Evolutionary conservation across 1,140 invertebrate species (phyloP), one percentile per base, ranked within the genome.

Genomic region (Parasteatoda tepidariorum): DNA sequence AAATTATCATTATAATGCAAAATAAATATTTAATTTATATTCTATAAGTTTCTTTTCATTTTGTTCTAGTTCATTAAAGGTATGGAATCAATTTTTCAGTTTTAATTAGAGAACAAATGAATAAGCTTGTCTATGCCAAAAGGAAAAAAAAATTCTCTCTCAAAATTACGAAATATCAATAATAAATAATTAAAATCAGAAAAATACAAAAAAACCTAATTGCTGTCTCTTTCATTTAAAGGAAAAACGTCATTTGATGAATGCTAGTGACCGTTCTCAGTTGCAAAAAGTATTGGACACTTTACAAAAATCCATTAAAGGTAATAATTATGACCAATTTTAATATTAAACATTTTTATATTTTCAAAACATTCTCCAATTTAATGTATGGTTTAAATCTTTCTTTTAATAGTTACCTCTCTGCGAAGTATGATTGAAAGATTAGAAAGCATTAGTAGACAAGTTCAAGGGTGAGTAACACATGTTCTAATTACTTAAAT

Each of bases 281-380:
- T 89, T 98, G 64, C 96, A 97, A 88, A 94, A 94, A 90, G 97
- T 95, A 88, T 90, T 98, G 62, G 96, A 98, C 88, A 94, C 94
- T 55, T 90, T 98, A 78, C 97, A 98, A 88, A 94, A 97, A 88
- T 96, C 95, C 38, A 97, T 98, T 83, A 97, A 97, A 92, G 89
- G 89, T 89, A 86, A 75, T 31, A 28, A 83, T 64, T 18, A 41
- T 83, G 28, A 24, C 0, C 33, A 28, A 31, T 68, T 64, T 13
- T 26, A 34, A 48, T 34, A 34, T 61, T 13, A n/a, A 22, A 59
- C 26, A 55, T 79, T 66, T n/a, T 5, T 24, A 38, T n/a, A 13
- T 66, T 64, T 22, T 48, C 11, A 59, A 33, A 41, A 38, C 3
- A 33, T n/a, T n/a, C n/a, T n/a, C n/a, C n/a, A 73, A 66, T 26